Evolutionary conservation across 2,797 vertebrate genomes (phyloP), one percentile per base, ranked within the genome.

Genomic region (Cyprinella venusta): DNA sequence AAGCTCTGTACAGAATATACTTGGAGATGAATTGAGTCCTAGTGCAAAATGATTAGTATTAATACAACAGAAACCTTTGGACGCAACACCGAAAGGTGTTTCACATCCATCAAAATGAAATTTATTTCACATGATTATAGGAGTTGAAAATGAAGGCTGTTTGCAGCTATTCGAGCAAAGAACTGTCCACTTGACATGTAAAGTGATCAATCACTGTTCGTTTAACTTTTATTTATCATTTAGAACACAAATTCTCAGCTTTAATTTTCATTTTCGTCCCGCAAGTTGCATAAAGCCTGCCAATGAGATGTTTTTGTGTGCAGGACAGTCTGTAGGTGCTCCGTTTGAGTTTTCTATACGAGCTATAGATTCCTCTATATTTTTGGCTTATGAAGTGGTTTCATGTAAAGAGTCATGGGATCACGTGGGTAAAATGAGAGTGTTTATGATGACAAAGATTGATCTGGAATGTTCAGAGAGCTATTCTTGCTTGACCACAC

Each of bases 391-490:
- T 76, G 42, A 56, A 65, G 33, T 75, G 42, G 74, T 26, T 70
- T 59, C 40, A 24, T 64, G 40, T 64, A 63, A 56, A 54, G 56
- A 52, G 26, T 75, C 61, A 67, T 82, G 30, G 45, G 45, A 82
- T 74, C 56, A 75, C n/a, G 26, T 75, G 50, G 48, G 36, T 68
- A 68, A 84, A 52, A 80, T 52, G 15, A 72, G 50, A 67, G 38
- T 52, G 56, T 52, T 81, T 76, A 30, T 54, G 38, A 83, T 86
- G 33, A 76, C 69, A 68, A 42, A 56, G 42, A 88, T 85, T 83
- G 52, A 76, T 67, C 18, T 75, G 54, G 71, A 74, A 85, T 76
- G 45, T 79, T n/a, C 52, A 61, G 69, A 63, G 8, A 21, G 40
- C 40, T 45, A 36, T 76, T 85, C 63, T 83, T 81, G 33, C 40